Percentiles rank a stretch among this genome's conserved stretches.
Conservation (phyloP, 2,888 invertebrate genomes). For the Calameuta filiformis region DNA sequence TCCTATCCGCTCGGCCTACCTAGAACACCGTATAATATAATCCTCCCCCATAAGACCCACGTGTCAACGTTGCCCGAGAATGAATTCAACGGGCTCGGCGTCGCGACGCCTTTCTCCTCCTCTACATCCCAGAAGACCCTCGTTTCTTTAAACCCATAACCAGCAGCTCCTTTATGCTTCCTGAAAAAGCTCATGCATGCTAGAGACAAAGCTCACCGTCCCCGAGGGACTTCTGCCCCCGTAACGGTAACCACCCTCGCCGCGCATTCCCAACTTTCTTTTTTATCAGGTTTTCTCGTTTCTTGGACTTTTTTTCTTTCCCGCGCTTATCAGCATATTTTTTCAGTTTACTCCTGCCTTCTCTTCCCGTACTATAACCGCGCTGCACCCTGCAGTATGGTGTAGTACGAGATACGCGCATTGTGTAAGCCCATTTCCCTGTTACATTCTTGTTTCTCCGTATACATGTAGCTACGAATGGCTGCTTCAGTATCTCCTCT, state of each 20-base stretch:
- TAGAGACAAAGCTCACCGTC: not conserved
- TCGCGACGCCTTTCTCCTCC: not conserved
- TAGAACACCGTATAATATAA: not conserved
- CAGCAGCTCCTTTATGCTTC: not conserved
- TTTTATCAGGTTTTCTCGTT: not conserved
- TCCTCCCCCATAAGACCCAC: not conserved
- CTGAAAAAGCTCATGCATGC: not conserved
- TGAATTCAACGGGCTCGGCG: not conserved
- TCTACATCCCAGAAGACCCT: not conserved
- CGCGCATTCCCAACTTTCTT: conserved; percentile 9
- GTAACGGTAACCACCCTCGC: conserved; percentile 17
- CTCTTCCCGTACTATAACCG: not conserved
- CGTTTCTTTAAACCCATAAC: not conserved
- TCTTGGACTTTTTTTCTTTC: not conserved
- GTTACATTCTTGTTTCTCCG: conserved; percentile 1
- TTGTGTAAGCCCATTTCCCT: not conserved
- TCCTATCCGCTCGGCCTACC: conserved; percentile 9
- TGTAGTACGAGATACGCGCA: not conserved
- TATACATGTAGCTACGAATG: not conserved
- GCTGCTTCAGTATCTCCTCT: conserved; percentile 19
- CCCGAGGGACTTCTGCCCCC: not conserved
- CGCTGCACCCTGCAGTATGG: not conserved
- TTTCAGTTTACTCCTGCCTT: not conserved
- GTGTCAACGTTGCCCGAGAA: not conserved
- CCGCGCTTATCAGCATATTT: not conserved